Base-by-base conservation (phyloP, 2,888 invertebrate species). In the Melitaea athalia region DNA sequence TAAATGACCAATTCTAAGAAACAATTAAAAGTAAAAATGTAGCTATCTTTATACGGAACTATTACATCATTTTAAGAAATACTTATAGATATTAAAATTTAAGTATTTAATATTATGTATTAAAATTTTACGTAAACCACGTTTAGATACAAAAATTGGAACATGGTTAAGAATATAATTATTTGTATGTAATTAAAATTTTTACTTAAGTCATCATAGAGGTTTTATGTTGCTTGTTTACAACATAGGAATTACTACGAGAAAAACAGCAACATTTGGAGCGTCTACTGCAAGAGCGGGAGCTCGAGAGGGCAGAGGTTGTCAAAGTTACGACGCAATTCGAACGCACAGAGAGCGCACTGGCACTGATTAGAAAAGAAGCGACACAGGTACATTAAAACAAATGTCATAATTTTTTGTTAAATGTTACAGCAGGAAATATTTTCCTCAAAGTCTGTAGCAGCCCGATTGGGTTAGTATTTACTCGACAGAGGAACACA, bases 251-350 rank as follows among this genome's bases (percentile, higher is more conserved):
- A 86, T 93, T 97, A 45, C 91, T 99, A 69, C 96, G 97, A 83
- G 99, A 99, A 88, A 99, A 99, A 85, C 98, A 99, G 81, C 96
- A 96, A 75, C 98, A 99, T 83, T 95, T 99, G 81, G 98, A 99
- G 82, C 96, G 97, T 80, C 93, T 99, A 77, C 94, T 99, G 86
- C 95, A 96, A 72, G 99, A 99, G 85, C 92, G 98, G 63, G 99
- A 99, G 81, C 84, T 98, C 78, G 99, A 98, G 84, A 94, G 98
- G 77, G 95, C 97, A 43, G 98, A 99, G 86, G 95, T 98, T 38
- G 98, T 97, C 14, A 95, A 96, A 85, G 95, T 96, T 70, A 96
- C 97, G 4, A 94, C 94, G 74, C 96, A 97, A 82, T 96, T 95
- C 38, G 98, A 98, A 79, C 95, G 96, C 77, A 96, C 96, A 0